phyloP scores from a whole-genome alignment of 2,888 invertebrate genomes.

The Lysandra bellargus region DNA sequence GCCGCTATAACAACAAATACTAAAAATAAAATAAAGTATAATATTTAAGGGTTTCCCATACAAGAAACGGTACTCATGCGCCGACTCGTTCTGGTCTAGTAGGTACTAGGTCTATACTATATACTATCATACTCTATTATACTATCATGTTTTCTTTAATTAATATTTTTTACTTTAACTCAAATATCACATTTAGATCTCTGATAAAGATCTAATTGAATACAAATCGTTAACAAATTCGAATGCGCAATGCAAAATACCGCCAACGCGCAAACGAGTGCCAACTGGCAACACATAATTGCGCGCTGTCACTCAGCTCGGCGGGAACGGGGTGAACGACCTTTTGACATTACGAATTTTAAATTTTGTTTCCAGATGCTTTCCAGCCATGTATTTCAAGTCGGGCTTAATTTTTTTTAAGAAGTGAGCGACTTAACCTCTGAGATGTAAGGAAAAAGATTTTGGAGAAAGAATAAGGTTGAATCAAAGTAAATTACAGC shows the following conservation, averaged over 20 bases:
- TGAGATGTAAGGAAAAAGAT: neutral
- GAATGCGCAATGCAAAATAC: neutral
- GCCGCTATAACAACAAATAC: too few relatives aligned
- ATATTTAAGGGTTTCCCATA: too few relatives aligned
- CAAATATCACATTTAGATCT: neutral
- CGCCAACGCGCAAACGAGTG: constrained; percentile 17
- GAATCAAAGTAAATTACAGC: too few relatives aligned
- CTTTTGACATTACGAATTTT: neutral
- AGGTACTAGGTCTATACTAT: too few relatives aligned
- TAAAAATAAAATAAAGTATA: too few relatives aligned
- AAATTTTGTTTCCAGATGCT: neutral
- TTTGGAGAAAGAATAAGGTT: neutral
- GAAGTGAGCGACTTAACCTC: neutral
- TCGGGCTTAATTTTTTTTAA: neutral
- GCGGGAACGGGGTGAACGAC: constrained; percentile 5
- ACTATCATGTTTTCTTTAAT: neutral
- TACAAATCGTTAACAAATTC: constrained; percentile 9
- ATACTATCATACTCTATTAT: too few relatives aligned
- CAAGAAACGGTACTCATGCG: too few relatives aligned
- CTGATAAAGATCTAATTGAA: neutral
- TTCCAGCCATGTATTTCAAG: neutral
- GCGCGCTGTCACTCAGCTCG: constrained; percentile 13
- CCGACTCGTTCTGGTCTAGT: too few relatives aligned
- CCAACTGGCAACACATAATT: constrained; percentile 13
- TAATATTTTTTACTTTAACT: neutral